A percentile compares a stretch with the other conserved stretches of the same genome.
phyloP scores from a whole-genome alignment of 2,888 invertebrate genomes.

The Acrobeloides nanus region DNA sequence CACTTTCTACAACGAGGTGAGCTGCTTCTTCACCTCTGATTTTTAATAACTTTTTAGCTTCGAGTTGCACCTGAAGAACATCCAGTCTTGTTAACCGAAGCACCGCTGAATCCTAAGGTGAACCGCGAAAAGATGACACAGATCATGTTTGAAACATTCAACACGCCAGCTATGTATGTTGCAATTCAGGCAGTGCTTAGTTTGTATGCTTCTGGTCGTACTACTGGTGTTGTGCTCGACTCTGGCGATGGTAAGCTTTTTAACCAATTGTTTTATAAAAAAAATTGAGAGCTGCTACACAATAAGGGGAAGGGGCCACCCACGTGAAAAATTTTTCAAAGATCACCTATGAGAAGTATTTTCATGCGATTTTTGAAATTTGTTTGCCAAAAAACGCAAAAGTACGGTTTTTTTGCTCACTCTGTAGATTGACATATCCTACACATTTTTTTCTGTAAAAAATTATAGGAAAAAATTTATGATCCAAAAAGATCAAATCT shows the following conservation, averaged over 20 bases:
- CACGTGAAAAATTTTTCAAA: no score
- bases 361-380: no score
- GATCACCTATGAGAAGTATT: no score
- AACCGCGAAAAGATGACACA: constrained; percentile 69
- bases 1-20: constrained; percentile 84
- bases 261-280: background rate
- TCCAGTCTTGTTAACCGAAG: constrained; percentile 67
- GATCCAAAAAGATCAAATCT: no score
- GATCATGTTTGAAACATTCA: constrained; percentile 79
- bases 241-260: constrained; percentile 66
- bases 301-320: no score
- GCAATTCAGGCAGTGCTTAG: constrained; percentile 84
- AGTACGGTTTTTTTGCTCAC: no score
- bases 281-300: no score
- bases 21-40: constrained; percentile 59
- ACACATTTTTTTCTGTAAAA: no score
- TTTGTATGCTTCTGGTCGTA: constrained; percentile 84
- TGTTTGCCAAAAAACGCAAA: no score
- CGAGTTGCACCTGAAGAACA: constrained; percentile 70
- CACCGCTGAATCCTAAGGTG: constrained; percentile 85
- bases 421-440: no score
- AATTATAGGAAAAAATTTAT: no score
- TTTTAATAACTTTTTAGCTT: no score
- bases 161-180: constrained; percentile 63
- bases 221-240: constrained; percentile 84